These are phyloP conservation scores for Tenodera sinensis DNA, from an alignment of 2,888 invertebrate species.

Conservation along the genomic window DNA sequence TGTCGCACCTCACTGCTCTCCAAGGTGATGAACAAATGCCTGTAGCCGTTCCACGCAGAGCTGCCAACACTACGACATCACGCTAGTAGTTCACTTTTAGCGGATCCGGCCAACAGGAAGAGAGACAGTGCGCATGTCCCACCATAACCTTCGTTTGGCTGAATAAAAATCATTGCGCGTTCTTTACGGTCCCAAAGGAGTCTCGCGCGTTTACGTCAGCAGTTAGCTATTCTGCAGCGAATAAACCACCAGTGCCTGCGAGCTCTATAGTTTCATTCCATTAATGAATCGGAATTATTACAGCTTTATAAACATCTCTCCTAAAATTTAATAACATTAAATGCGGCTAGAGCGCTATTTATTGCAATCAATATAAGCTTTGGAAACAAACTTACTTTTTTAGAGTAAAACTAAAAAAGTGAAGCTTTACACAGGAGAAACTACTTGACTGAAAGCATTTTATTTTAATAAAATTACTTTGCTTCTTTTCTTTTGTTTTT, in stretches of 20 bases:
- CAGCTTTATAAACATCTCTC: neutral
- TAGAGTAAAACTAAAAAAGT: too few relatives aligned
- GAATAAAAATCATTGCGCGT: neutral
- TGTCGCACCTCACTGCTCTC: conserved; percentile 27
- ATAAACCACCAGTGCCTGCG: neutral
- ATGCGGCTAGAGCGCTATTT: neutral
- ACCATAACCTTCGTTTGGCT: neutral
- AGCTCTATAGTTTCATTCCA: neutral
- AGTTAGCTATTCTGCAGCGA: neutral
- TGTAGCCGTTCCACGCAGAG: conserved; percentile 4
- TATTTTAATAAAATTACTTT: too few relatives aligned
- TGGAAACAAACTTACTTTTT: too few relatives aligned
- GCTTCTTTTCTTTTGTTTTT: too few relatives aligned
- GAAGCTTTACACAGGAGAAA: too few relatives aligned
- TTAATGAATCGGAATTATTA: neutral
- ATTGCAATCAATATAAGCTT: too few relatives aligned
- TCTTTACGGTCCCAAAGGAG: neutral
- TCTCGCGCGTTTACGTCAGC: neutral
- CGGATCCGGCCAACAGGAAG: neutral
- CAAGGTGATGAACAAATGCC: conserved; percentile 28
- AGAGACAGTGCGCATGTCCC: neutral
- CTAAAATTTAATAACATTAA: neutral
- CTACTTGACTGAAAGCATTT: too few relatives aligned
- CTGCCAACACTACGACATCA: conserved; percentile 5
- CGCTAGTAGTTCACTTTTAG: neutral